These are phyloP conservation scores for Knipowitschia caucasica DNA, from an alignment of 2,797 vertebrate genomes.

Conservation along the genomic window DNA sequence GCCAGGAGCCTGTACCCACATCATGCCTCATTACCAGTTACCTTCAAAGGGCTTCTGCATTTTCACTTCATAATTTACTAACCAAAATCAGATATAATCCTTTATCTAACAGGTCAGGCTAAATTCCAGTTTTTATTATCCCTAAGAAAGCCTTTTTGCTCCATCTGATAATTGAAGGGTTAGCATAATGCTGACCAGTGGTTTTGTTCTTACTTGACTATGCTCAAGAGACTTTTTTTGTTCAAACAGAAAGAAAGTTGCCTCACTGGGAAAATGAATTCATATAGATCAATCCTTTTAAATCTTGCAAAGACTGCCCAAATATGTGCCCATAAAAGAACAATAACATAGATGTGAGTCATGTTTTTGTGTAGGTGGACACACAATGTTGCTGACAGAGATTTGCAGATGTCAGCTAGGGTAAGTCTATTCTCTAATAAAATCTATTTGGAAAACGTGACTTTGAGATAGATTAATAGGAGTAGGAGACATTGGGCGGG, in stretches of 20 bases:
- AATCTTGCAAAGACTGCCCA: constrained; percentile 45
- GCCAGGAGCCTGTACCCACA: constrained; percentile 69
- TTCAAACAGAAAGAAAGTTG: constrained; percentile 26
- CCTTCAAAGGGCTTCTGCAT: constrained; percentile 59
- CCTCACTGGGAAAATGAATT: constrained; percentile 40
- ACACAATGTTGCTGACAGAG: constrained; percentile 27
- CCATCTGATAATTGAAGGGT: not conserved
- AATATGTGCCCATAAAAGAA: constrained; percentile 50
- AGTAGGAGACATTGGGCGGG: constrained; percentile 35
- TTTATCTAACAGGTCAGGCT: constrained; percentile 19
- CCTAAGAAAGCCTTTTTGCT: constrained; percentile 7
- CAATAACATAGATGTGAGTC: constrained; percentile 49
- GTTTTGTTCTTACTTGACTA: constrained; percentile 26
- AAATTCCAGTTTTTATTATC: constrained; percentile 37
- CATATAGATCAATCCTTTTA: constrained; percentile 52
- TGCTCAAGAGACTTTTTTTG: constrained; percentile 36
- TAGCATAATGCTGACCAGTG: constrained; percentile 44
- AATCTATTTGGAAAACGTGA: constrained; percentile 52
- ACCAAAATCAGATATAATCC: constrained; percentile 22
- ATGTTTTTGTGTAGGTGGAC: constrained; percentile 45
- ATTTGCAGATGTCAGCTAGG: constrained; percentile 33
- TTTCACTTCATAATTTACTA: constrained; percentile 44
- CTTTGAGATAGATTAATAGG: constrained; percentile 56
- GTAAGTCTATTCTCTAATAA: constrained; percentile 36
- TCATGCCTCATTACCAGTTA: constrained; percentile 75